A percentile compares a stretch with the other conserved stretches of the same genome.
Evolutionary conservation across 2,797 vertebrate species (phyloP).

Genomic region (Pipistrellus nathusii): DNA sequence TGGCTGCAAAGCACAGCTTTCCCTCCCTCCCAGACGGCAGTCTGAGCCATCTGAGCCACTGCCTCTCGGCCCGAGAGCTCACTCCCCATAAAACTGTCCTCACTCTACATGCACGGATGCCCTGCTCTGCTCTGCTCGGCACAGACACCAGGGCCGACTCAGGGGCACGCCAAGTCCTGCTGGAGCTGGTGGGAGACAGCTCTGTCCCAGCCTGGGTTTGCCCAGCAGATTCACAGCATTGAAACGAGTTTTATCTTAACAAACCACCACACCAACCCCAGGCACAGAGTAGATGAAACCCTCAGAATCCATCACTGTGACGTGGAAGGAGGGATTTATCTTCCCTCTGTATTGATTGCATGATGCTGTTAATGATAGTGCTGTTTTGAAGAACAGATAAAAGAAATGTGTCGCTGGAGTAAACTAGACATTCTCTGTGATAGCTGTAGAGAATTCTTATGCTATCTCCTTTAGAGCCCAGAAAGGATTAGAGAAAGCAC

Average conservation of each 20-base stretch:
- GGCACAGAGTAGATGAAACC: neutral
- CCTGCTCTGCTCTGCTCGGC: neutral
- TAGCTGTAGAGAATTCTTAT: neutral
- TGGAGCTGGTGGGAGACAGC: neutral
- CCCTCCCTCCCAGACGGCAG: neutral
- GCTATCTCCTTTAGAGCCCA: neutral
- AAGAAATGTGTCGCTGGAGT: neutral
- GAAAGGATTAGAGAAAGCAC: neutral
- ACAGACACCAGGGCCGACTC: neutral
- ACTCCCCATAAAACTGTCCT: neutral
- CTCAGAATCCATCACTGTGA: slow-evolving; percentile 9
- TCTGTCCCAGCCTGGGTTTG: neutral
- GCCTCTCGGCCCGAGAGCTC: neutral
- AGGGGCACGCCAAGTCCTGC: neutral
- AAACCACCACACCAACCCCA: neutral
- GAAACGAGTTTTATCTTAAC: slow-evolving; percentile 18
- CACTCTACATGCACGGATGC: neutral
- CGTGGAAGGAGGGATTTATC: slow-evolving; percentile 47
- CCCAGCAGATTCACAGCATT: neutral
- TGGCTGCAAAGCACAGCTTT: neutral
- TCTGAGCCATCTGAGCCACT: neutral
- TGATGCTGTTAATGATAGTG: slow-evolving; percentile 66
- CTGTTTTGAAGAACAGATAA: slow-evolving; percentile 18
- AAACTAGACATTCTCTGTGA: neutral
- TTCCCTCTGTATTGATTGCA: slow-evolving; percentile 65